Base-by-base conservation (phyloP, 2,113 vertebrate genomes). In the Scortum barcoo region DNA sequence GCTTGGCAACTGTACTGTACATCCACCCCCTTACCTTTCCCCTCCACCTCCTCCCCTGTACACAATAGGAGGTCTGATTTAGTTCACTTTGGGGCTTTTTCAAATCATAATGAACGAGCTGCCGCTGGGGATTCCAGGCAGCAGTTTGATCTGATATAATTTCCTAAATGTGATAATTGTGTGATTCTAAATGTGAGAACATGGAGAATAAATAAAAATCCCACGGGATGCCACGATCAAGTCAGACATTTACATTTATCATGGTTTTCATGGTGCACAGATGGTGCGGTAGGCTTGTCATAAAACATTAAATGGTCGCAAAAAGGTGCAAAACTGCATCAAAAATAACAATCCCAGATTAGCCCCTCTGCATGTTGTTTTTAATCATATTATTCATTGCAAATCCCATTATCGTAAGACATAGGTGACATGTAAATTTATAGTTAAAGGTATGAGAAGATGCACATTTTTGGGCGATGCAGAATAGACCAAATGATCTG, bases 151-250 rank as follows among this genome's bases (percentile, higher is more conserved):
- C 54, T 76, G 69, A 86, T 83, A 33, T 77, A 38, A 76, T 90
- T 82, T 72, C 44, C 70, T 72, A 38, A 89, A 67, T 57, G 76
- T 70, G 58, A 68, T 85, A 54, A 80, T 66, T 22, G 73, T 80
- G 86, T 83, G 77, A 82, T 76, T 83, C 62, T 76, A 84, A 88
- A 86, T 76, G 81, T 76, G 73, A 66, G 48, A 85, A 78, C 51
- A 60, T 57, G 57, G n/a, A 56, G 68, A 74, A 62, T 78, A 74
- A 88, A 83, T 63, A 84, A 61, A 63, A 76, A 80, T 80, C 80
- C 78, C 81, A 67, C 6, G 22, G 78, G 77, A 72, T 70, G 61
- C 22, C 72, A 56, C 66, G 12, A 62, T 82, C 40, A 71, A 71
- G 40, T 80, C 66, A 24, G 78, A 72, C 57, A 19, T 73, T 75